These are phyloP conservation scores for Luscinia luscinia DNA, from an alignment of 2,797 vertebrate species.

Conservation along the genomic window DNA sequence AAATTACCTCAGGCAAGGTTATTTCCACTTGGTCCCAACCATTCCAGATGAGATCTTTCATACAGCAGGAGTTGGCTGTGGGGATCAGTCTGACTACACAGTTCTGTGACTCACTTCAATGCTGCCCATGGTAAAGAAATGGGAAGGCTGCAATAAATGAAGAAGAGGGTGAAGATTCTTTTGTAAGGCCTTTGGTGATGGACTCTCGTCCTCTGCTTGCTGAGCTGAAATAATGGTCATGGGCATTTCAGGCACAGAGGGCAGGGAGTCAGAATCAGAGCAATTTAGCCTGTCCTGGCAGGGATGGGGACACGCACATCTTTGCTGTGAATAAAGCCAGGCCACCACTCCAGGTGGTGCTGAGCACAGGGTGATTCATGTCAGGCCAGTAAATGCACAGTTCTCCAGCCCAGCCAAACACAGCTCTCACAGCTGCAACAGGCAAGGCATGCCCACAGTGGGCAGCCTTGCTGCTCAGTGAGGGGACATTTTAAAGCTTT, in stretches of 20 bases:
- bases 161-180: neutral
- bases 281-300: neutral
- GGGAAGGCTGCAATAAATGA: neutral
- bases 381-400: neutral
- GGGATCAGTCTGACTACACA: neutral
- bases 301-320: neutral
- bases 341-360: neutral
- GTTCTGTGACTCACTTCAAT: rapidly evolving
- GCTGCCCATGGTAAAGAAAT: neutral
- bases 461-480: neutral
- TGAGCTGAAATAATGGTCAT: neutral
- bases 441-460: neutral
- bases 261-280: neutral
- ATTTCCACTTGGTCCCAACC: neutral
- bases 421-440: neutral
- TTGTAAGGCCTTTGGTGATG: neutral
- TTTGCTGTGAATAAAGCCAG: neutral
- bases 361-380: neutral
- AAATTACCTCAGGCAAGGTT: neutral
- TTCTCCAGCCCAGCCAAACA: neutral
- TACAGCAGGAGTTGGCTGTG: neutral
- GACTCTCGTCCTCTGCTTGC: neutral
- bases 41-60: neutral
- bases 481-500: neutral
- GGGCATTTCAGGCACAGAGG: neutral